Evolutionary conservation across 1,140 invertebrate genomes (phyloP), one percentile per base, ranked within the genome.

Genomic region (Stegodyphus dumicola): DNA sequence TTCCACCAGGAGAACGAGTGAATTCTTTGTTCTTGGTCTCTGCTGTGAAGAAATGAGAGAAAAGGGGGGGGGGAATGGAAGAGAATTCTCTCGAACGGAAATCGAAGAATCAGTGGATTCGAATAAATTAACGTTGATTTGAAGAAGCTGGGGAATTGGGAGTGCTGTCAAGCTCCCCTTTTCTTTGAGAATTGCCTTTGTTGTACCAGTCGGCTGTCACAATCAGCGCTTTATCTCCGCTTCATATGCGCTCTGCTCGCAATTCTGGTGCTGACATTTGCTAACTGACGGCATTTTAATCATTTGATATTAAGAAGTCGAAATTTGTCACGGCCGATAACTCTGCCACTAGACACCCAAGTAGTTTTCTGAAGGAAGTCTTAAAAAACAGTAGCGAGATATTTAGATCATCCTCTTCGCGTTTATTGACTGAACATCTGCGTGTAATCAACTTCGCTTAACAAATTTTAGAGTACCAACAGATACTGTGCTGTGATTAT

Each of bases 111-210:
- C 77, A 71, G 67, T 69, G 53, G 53, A 71, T 80, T 71, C 77
- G 77, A 80, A 80, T 80, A 80, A 80, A 80, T 80, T 80, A 80
- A 80, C 77, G 77, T 49, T 80, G 77, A 54, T 80, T 80, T 80
- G 67, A 80, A 71, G 77, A 80, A 80, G 18, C 67, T 80, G 6
- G 77, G 77, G 77, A 71, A 80, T 80, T 80, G 52, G 67, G 33
- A 53, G 18, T 52, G 17, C 77, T 78, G 77, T 78, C 77, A 78
- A 48, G 65, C 51, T 54, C 69, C 15, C 54, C 60, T 67, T 17
- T 78, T 69, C 65, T 54, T 6, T 10, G 5, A 60, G 65, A n/a
- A 66, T 48, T 69, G 17, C n/a, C 67, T 51, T 80, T 54, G 17
- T n/a, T 71, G 7, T n/a, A 56, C 53, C 6, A n/a, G 17, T 33